Evolutionary conservation across 2,888 invertebrate genomes (phyloP).

Genomic region (Bellardia bayeri): DNA sequence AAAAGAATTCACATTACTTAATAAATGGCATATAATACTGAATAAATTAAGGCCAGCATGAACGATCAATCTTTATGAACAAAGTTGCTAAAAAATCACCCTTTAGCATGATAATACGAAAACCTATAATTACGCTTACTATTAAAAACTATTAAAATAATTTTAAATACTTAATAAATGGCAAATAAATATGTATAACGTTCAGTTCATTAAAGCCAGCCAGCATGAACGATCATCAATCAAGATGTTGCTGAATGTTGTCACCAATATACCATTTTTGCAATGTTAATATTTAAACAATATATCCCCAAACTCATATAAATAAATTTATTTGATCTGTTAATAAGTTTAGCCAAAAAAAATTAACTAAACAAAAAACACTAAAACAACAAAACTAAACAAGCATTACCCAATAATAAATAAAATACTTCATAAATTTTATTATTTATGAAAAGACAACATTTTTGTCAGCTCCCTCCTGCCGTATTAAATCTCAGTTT

Average conservation of each 20-base stretch:
- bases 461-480: background rate
- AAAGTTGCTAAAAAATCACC: no score
- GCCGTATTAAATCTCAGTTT: background rate
- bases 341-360: constrained; percentile 4
- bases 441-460: background rate
- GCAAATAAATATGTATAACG: background rate
- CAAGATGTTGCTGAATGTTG: constrained; percentile 41
- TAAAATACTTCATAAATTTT: constrained; percentile 62
- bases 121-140: background rate
- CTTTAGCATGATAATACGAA: background rate
- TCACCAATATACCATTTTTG: constrained; percentile 43
- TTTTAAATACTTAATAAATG: background rate
- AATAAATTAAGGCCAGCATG: no score
- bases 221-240: constrained; percentile 26
- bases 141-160: background rate
- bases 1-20: no score
- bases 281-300: constrained; percentile 20
- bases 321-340: constrained; percentile 46
- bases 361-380: background rate
- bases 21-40: no score
- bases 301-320: constrained; percentile 29
- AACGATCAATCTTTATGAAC: no score
- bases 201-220: background rate
- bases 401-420: constrained; percentile 59
- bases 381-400: constrained; percentile 19